These are phyloP conservation scores for Gryon sp. DNA, from an alignment of 1,140 invertebrate species.

Conservation along the genomic window DNA sequence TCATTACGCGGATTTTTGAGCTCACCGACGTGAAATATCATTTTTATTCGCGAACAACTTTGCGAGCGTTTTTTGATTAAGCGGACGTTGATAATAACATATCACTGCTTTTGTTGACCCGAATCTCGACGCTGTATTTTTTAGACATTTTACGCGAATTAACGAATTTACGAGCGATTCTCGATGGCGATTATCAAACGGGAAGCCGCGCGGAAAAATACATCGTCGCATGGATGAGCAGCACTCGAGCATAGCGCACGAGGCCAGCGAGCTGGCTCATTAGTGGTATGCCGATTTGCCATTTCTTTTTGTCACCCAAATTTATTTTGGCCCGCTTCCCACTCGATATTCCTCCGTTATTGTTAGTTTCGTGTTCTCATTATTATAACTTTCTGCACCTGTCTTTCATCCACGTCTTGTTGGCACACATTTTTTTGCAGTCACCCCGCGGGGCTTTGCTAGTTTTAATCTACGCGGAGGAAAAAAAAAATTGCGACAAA, in stretches of 20 bases:
- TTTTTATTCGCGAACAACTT: background rate
- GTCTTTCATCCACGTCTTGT: constrained; percentile 26
- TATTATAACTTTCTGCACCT: constrained; percentile 40
- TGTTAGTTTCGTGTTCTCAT: constrained; percentile 42
- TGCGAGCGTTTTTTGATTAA: background rate
- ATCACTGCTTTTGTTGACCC: background rate
- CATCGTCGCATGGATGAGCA: constrained; percentile 6
- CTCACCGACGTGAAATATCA: background rate
- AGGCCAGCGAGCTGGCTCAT: constrained; percentile 28
- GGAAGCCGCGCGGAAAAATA: constrained; percentile 17
- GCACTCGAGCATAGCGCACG: background rate
- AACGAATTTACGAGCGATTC: background rate
- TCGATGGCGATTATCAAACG: background rate
- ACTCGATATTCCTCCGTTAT: constrained; percentile 51
- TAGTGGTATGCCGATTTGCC: constrained; percentile 35
- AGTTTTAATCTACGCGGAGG: constrained; percentile 54
- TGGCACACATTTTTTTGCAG: constrained; percentile 58
- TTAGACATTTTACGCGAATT: background rate
- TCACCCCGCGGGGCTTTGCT: constrained; percentile 38
- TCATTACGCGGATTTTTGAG: constrained; percentile 22
- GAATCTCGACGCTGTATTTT: background rate
- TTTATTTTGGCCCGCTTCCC: constrained; percentile 60
- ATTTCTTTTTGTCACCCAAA: constrained; percentile 43
- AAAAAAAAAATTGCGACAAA: constrained; percentile 44
- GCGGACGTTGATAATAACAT: constrained; percentile 9